Evolutionary conservation across 2,888 invertebrate genomes (phyloP).

Genomic region (Andricus curvator): DNA sequence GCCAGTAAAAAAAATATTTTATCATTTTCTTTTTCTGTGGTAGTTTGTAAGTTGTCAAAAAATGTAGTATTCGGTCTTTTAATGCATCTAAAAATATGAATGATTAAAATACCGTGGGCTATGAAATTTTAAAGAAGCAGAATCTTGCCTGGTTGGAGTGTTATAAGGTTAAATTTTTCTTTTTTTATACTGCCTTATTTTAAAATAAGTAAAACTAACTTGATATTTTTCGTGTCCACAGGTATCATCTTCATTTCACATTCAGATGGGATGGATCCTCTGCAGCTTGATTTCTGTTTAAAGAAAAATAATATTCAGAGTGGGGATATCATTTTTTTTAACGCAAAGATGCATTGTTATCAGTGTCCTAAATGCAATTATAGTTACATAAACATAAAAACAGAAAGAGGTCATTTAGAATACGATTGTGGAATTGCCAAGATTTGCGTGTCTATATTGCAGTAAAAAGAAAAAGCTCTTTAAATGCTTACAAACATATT

Average conservation of each 20-base stretch:
- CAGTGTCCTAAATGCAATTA: background rate
- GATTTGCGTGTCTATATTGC: slow-evolving; percentile 52
- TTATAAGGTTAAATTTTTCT: too few relatives aligned
- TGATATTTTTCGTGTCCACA: background rate
- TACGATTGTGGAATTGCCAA: slow-evolving; percentile 59
- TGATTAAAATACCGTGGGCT: too few relatives aligned
- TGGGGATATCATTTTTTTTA: background rate
- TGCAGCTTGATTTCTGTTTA: background rate
- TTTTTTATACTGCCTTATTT: too few relatives aligned
- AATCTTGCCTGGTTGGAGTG: too few relatives aligned
- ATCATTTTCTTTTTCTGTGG: background rate
- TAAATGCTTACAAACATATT: slow-evolving; percentile 71
- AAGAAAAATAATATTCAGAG: background rate
- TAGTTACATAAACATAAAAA: background rate
- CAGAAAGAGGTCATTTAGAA: slow-evolving; percentile 48
- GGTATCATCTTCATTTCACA: too few relatives aligned
- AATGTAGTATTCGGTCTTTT: too few relatives aligned
- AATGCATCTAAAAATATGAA: too few relatives aligned
- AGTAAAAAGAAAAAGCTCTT: slow-evolving; percentile 68
- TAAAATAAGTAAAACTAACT: too few relatives aligned
- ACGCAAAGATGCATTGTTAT: background rate
- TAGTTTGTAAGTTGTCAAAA: background rate
- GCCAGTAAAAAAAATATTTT: background rate
- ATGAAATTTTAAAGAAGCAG: too few relatives aligned
- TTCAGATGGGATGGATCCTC: background rate